Base-by-base conservation (phyloP, 35 echinoderm and acorn worm species). In the Anneissia japonica region DNA sequence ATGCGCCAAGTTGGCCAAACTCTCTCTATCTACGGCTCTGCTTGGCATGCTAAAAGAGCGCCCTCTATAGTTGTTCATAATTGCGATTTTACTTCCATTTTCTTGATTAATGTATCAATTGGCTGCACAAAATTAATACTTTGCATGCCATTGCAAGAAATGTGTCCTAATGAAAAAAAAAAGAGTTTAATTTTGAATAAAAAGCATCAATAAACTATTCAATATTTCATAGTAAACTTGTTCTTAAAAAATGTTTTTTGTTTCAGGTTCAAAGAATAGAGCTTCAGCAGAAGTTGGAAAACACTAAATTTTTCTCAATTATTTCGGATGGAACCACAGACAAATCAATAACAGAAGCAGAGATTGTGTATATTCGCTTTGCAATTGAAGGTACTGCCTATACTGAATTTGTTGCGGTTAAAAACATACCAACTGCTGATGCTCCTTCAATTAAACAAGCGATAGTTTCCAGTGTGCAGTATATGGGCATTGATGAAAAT, bases 281-380 rank as follows among this genome's bases (percentile, higher is more conserved):
- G 12, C 74, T 86, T 23, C 35, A 36, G 35, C 7, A 86, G 31
- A 37, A 55, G 51, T 0, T 86, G 2, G 33, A 86, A 28, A 31
- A 77, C 26, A 79, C 77, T 4, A 87, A 80, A 77, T 87, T 46
- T 38, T 36, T 88, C 30, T 88, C 87, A 4, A 12, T 88, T 13
- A 88, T 88, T 38, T 88, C 77, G 0, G 85, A 87, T 30, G 85
- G 85, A 6, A 64, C 51, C 11, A 64, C 51, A 12, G 51, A 64
- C 21, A 64, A 64, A 23, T 75, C 79, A 10, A 46, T 81, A 6
- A 75, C 55, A 14, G 78, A 89, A 41, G 87, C 86, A 0, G 76
- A 88, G 39, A 81, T 88, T 35, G 6, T 79, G 13, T 88, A 88
- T 72, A 34, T 88, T 13, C 75, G 86, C 3, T 80, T 39, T 17